Evolutionary conservation across 1,140 invertebrate genomes (phyloP).

Genomic region (Octopus bimaculoides): DNA sequence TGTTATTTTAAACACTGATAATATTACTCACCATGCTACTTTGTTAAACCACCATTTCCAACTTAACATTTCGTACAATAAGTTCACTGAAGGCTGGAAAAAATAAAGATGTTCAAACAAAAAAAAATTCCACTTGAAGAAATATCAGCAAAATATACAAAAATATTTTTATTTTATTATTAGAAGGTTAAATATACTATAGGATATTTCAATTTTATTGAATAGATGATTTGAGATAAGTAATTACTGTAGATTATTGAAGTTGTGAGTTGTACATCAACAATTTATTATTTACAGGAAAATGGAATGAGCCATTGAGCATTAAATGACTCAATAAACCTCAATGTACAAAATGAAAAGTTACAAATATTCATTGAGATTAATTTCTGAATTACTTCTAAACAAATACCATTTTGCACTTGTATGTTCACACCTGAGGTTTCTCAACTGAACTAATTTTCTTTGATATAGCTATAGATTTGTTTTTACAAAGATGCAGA

Average conservation of each 20-base stretch:
- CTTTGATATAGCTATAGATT: too few relatives aligned
- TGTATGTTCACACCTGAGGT: too few relatives aligned
- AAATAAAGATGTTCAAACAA: slow-evolving; percentile 17
- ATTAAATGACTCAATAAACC: too few relatives aligned
- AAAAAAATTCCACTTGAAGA: background rate
- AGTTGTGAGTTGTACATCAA: background rate
- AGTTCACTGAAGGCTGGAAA: slow-evolving; percentile 39
- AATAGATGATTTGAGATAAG: background rate
- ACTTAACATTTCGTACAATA: slow-evolving; percentile 42
- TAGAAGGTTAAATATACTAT: background rate
- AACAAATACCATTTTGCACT: too few relatives aligned
- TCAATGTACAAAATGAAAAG: too few relatives aligned
- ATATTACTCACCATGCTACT: slow-evolving; percentile 39
- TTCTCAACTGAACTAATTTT: background rate
- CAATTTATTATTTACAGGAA: too few relatives aligned
- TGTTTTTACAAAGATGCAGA: too few relatives aligned
- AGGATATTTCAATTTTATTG: background rate
- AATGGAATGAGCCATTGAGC: too few relatives aligned
- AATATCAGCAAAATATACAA: background rate
- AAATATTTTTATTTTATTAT: background rate
- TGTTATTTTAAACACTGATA: background rate
- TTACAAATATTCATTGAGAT: too few relatives aligned
- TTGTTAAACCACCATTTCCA: slow-evolving; percentile 42
- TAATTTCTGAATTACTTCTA: background rate
- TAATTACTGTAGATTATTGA: background rate